A percentile compares a stretch with the other conserved stretches of the same genome.
Evolutionary conservation across 1,140 invertebrate genomes (phyloP).

Genomic region (Calliopsis andreniformis): DNA sequence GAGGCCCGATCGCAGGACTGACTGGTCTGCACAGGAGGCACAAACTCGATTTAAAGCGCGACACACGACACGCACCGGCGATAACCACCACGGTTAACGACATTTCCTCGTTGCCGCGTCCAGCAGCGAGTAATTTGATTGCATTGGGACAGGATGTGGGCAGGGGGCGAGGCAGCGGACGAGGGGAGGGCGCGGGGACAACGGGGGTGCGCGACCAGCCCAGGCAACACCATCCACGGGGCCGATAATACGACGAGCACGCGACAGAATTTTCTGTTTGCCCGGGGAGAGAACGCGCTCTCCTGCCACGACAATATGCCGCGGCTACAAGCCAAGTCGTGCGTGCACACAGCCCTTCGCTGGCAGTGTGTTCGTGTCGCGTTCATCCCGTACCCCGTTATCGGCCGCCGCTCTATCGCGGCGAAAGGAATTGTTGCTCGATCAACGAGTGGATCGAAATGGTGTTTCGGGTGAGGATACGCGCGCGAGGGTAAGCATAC

Average conservation of each 20-base stretch:
- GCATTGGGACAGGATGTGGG: slow-evolving; percentile 65
- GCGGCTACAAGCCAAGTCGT: too few relatives aligned
- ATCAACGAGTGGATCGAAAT: too few relatives aligned
- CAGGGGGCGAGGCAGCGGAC: slow-evolving; percentile 24
- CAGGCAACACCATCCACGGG: slow-evolving; percentile 39
- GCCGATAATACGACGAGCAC: slow-evolving; percentile 59
- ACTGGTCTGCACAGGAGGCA: slow-evolving; percentile 64
- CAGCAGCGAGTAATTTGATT: slow-evolving; percentile 78
- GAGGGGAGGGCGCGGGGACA: neutral
- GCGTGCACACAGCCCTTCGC: too few relatives aligned
- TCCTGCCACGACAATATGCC: neutral
- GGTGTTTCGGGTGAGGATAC: too few relatives aligned
- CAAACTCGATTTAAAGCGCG: slow-evolving; percentile 78
- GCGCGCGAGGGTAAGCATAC: too few relatives aligned
- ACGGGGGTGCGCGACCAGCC: neutral
- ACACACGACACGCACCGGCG: slow-evolving; percentile 77
- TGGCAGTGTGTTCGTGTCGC: too few relatives aligned
- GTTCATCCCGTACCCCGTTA: too few relatives aligned
- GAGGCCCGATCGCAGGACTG: slow-evolving; percentile 39
- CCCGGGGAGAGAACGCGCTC: neutral
- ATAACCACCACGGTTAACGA: slow-evolving; percentile 79
- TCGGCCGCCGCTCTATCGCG: too few relatives aligned
- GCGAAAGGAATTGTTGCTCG: slow-evolving; percentile 9
- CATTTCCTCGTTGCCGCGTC: slow-evolving; percentile 78
- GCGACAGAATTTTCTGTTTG: slow-evolving; percentile 64